A percentile compares a stretch with the other conserved stretches of the same genome.
Evolutionary conservation across 2,888 invertebrate species (phyloP).

Genomic region (Colostygia pectinataria): DNA sequence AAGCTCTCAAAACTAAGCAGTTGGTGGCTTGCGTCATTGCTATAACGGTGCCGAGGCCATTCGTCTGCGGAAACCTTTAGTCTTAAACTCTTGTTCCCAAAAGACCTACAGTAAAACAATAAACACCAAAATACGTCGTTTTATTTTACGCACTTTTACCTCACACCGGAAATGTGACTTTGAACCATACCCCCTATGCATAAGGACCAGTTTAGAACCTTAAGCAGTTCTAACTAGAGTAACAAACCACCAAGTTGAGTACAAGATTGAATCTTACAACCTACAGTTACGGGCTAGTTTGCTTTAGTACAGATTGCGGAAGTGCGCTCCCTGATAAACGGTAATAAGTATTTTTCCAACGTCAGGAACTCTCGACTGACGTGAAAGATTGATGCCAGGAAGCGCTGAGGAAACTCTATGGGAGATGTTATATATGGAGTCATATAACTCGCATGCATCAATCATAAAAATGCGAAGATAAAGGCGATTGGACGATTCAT

Average conservation of each 20-base stretch:
- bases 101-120: slow-evolving; percentile 9
- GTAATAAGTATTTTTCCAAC: slow-evolving; percentile 47
- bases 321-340: slow-evolving; percentile 36
- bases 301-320: slow-evolving; percentile 11
- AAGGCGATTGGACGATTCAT: slow-evolving; percentile 24
- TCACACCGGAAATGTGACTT: not conserved
- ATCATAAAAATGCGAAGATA: slow-evolving; percentile 33
- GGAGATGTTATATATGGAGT: slow-evolving; percentile 27
- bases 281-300: not conserved
- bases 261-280: slow-evolving; percentile 1
- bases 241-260: not conserved
- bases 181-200: not conserved
- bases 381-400: slow-evolving; percentile 47
- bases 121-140: slow-evolving; percentile 5
- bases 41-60: too few species aligned
- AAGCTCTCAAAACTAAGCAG: too few species aligned
- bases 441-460: slow-evolving; percentile 29
- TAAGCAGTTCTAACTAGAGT: not conserved
- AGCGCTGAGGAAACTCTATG: slow-evolving; percentile 11
- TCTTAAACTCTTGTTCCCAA: slow-evolving; percentile 7
- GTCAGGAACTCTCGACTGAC: slow-evolving; percentile 38
- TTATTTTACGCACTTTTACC: slow-evolving; percentile 1
- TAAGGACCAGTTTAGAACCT: slow-evolving; percentile 4
- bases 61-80: too few species aligned
- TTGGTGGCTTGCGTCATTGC: too few species aligned